Evolutionary conservation across 2,113 vertebrate species (phyloP), one percentile per base, ranked within the genome.

Genomic region (Rallus limicola): DNA sequence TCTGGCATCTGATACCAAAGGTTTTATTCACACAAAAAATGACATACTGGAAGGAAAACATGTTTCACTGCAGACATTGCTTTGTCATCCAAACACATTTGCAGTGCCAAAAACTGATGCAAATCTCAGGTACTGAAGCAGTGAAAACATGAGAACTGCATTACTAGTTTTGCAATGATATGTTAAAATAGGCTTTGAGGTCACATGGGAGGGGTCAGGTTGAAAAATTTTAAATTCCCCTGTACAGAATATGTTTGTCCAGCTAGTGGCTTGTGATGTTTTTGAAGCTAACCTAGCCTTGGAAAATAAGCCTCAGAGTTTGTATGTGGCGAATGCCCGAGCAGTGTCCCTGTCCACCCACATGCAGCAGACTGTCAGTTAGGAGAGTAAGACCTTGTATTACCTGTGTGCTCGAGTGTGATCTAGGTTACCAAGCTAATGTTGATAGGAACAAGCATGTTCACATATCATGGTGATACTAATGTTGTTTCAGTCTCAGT

Each of bases 11-110:
- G 53, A 95, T 87, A 87, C 75, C 23, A 88, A 91, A 93, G 79
- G 50, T 86, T 97, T 97, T 96, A 90, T 83, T 95, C 93, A 95
- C 59, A 62, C 56, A 85, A 91, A 81, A 95, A 86, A 68, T 77
- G 55, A 65, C 85, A 90, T 29, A 78, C 44, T 93, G 86, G 92
- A 79, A 95, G 80, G 78, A 89, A 82, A 92, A 89, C 48, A 40
- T 71, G 68, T 96, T 97, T 96, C 72, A 71, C 83, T 94, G 81
- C 25, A 74, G 90, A 80, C 72, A 68, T 63, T 75, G 20, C 50
- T 90, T 68, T n/a, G 59, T 97, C 88, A 96, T 88, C 86, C 64
- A 84, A 91, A 77, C 65, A 38, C 33, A 53, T 74, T 93, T 95
- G 76, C 67, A 86, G 34, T 92, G 76, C 93, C 90, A 94, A 95